A percentile compares a stretch with the other conserved stretches of the same genome.
Evolutionary conservation across 2,797 vertebrate species (phyloP).

Genomic region (Eidolon dupreanum): DNA sequence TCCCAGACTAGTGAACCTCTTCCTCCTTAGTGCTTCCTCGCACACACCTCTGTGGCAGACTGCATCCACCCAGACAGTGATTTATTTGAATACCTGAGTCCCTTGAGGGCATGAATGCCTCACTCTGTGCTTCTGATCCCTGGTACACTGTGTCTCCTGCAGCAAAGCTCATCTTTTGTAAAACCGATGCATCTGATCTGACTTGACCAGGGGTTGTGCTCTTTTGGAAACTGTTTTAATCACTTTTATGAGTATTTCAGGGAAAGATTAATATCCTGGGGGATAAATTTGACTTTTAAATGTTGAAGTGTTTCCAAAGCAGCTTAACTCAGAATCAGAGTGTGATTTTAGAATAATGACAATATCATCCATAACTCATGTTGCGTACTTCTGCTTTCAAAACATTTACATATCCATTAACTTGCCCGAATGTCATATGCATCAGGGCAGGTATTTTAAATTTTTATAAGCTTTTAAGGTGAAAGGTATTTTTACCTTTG

Average conservation of each 20-base stretch:
- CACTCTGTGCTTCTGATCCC: not conserved
- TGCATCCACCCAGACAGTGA: not conserved
- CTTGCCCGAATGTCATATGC: not conserved
- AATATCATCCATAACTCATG: not conserved
- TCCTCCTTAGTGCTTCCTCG: not conserved
- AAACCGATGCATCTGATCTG: not conserved
- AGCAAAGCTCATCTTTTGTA: not conserved
- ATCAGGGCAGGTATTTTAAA: not conserved
- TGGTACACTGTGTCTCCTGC: not conserved
- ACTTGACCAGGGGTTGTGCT: not conserved
- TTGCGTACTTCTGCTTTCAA: constrained; percentile 19
- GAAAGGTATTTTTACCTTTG: not conserved
- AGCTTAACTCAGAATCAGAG: constrained; percentile 27
- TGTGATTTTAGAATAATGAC: not conserved
- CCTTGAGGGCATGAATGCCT: not conserved
- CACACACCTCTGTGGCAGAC: not conserved
- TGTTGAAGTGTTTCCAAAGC: constrained; percentile 49
- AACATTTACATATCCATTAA: not conserved
- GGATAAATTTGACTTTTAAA: constrained; percentile 51
- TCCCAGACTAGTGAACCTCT: not conserved
- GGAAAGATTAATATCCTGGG: not conserved
- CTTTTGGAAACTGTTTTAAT: not conserved
- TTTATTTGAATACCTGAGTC: not conserved
- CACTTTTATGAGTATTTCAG: not conserved
- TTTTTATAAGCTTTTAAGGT: not conserved